Conservation (phyloP, 2,888 invertebrate species). For the Trichogramma evanescens region DNA sequence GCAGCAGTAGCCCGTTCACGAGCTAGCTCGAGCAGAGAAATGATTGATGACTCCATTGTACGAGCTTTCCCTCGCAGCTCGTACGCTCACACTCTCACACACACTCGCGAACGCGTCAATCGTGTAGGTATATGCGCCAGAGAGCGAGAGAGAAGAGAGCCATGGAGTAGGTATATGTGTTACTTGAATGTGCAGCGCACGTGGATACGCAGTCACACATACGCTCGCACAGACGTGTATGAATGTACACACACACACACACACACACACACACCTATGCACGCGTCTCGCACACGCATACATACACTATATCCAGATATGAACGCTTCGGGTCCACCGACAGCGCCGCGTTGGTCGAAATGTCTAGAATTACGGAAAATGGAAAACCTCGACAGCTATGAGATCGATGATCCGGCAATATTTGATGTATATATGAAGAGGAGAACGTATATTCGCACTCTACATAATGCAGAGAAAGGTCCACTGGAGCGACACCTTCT, state of each 20-base stretch:
- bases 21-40: constrained; percentile 39
- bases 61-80: constrained; percentile 32
- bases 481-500: too few relatives aligned
- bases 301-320: too few relatives aligned
- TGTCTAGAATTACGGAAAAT: constrained; percentile 44
- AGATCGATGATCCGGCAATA: constrained; percentile 30
- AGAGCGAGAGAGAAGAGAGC: background rate
- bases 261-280: too few relatives aligned
- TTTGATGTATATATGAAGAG: too few relatives aligned
- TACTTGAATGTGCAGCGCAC: too few relatives aligned
- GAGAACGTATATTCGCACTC: too few relatives aligned
- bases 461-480: too few relatives aligned
- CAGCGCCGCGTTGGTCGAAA: constrained; percentile 40
- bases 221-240: too few relatives aligned
- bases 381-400: constrained; percentile 31
- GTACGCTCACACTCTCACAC: background rate
- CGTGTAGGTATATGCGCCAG: background rate
- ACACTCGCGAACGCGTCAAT: background rate
- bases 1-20: constrained; percentile 34
- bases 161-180: background rate
- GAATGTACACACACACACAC: too few relatives aligned
- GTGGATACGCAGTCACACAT: too few relatives aligned
- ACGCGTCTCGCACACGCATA: too few relatives aligned
- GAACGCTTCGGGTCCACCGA: constrained; percentile 15
- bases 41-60: constrained; percentile 48